Base-by-base conservation (phyloP, 2,113 vertebrate genomes). In the Calyptomena viridis region DNA sequence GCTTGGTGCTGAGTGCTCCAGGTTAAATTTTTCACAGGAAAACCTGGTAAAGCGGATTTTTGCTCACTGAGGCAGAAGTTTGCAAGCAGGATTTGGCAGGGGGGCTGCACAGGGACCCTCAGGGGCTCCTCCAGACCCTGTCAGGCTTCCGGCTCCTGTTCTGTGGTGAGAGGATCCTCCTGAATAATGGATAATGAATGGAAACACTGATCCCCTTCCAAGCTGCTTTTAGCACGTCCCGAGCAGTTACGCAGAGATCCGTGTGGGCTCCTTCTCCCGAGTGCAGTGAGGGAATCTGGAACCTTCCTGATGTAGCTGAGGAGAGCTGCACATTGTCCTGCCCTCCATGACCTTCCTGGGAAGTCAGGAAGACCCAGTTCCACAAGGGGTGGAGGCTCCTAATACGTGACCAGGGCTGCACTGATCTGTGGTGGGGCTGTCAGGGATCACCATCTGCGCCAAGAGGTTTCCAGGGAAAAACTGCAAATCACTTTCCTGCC, bases 381-480 rank as follows among this genome's bases (percentile, higher is more conserved):
- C 37, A 14, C 25, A 3, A 8, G 1, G 14, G 50, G 2, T 6
- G 8, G 19, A 58, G 25, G 22, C 8, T 53, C 44, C 33, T 27
- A 1, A 0, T 5, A 7, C 2, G 10, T 66, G 58, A 52, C 19
- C 18, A 12, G 0, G 1, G 40, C 46, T 11, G 14, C 82, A 30
- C 2, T 2, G 0, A 3, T 20, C n/a, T 1, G 0, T 7, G 85
- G 12, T 5, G 35, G 0, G 3, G 47, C 33, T 19, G 1, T 27
- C 14, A 31, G 52, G 7, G 1, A 0, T 14, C 6, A 5, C 9
- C 19, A 10, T 62, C 58, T 4, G 27, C 49, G 63, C 89, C 79
- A 46, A 73, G 75, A 37, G 19, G 6, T 2, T 83, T 31, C 64
- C 68, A 31, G 46, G 40, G 35, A 9, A 84, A 56, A 87, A 12